phyloP scores from a whole-genome alignment of 2,797 vertebrate genomes.

The Rhincodon typus region DNA sequence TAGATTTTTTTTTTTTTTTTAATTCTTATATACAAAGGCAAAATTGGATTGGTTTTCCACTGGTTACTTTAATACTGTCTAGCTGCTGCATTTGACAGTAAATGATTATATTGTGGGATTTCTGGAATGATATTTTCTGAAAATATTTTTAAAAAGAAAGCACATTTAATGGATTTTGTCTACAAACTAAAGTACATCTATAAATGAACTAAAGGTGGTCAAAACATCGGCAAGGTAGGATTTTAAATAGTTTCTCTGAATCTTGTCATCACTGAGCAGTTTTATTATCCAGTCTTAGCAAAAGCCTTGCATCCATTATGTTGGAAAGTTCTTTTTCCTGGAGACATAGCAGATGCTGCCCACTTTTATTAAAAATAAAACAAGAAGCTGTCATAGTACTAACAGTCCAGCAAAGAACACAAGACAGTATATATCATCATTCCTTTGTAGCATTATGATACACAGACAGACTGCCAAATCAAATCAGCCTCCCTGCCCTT shows the following conservation, averaged over 20 bases:
- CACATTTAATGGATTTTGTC: not conserved
- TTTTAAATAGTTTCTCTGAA: not conserved
- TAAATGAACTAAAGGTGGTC: not conserved
- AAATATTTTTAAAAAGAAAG: not conserved
- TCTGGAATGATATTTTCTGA: not conserved
- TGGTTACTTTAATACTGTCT: not conserved
- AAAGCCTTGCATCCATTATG: not conserved
- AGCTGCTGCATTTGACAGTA: not conserved
- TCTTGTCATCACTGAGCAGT: not conserved
- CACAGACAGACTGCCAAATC: too few species aligned
- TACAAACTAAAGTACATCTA: not conserved
- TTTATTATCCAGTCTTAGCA: not conserved
- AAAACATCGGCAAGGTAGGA: not conserved
- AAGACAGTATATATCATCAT: too few species aligned
- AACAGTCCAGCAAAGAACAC: not conserved
- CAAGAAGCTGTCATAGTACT: not conserved
- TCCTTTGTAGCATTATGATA: too few species aligned
- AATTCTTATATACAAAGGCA: not conserved
- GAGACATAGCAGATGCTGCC: not conserved
- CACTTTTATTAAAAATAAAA: not conserved
- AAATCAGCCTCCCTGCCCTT: too few species aligned
- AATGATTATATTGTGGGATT: not conserved
- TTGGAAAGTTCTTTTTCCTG: not conserved
- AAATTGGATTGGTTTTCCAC: not conserved
- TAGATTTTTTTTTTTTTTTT: not conserved